Evolutionary conservation across 2,888 invertebrate genomes (phyloP).

Genomic region (Subacronicta megacephala): DNA sequence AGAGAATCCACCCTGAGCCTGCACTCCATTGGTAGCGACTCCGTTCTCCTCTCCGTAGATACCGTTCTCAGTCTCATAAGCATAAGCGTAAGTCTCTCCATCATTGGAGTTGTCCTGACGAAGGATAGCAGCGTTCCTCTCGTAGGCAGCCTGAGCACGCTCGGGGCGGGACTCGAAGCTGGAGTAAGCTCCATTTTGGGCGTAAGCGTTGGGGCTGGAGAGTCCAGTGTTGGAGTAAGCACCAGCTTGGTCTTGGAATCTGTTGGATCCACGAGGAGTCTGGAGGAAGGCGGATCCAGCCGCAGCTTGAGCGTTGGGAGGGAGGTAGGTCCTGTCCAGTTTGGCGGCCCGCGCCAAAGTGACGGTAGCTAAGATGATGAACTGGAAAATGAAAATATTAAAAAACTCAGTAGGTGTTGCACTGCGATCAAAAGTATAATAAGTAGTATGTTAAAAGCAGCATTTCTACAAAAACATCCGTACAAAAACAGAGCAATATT

Average conservation of each 20-base stretch:
- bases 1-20: constrained; percentile 82
- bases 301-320: constrained; percentile 67
- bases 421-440: too few relatives aligned
- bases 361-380: constrained; percentile 72
- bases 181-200: constrained; percentile 32
- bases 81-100: constrained; percentile 79
- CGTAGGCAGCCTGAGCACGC: constrained; percentile 76
- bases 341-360: constrained; percentile 74
- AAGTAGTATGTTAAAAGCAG: too few relatives aligned
- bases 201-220: constrained; percentile 14
- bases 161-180: constrained; percentile 64
- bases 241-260: constrained; percentile 41
- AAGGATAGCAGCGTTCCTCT: constrained; percentile 82
- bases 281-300: constrained; percentile 41
- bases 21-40: constrained; percentile 81
- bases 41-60: constrained; percentile 82
- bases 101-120: constrained; percentile 78
- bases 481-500: too few relatives aligned
- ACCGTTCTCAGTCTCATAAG: constrained; percentile 83
- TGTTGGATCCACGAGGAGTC: constrained; percentile 45
- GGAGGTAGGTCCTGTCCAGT: constrained; percentile 79
- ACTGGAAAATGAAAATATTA: constrained; percentile 65
- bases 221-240: constrained; percentile 30
- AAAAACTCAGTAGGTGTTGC: too few relatives aligned
- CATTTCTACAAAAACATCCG: too few relatives aligned